Conservation (phyloP, 2,888 invertebrate genomes). For the Chironomus riparius region DNA sequence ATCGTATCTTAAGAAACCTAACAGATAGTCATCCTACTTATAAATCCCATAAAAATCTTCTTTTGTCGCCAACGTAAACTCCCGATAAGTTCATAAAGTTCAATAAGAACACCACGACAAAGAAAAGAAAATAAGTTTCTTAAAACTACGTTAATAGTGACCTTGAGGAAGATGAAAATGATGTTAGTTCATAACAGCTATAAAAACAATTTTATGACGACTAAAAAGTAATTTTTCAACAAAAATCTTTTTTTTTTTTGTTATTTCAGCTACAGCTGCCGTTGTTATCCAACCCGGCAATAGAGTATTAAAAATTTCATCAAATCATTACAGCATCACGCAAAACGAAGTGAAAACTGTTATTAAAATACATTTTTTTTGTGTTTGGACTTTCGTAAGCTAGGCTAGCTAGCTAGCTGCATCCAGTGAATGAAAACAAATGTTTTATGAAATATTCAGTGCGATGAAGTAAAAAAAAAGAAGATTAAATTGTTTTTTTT, state of each 20-base stretch:
- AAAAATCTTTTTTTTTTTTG: not conserved
- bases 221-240: not conserved
- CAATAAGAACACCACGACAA: too few species aligned
- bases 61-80: too few species aligned
- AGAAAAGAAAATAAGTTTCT: not conserved
- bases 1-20: too few species aligned
- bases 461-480: not conserved
- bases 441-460: too few species aligned
- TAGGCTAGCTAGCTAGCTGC: too few species aligned
- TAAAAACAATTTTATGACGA: not conserved
- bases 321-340: not conserved
- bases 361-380: not conserved
- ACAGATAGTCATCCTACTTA: too few species aligned
- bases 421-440: too few species aligned
- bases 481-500: not conserved
- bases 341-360: not conserved
- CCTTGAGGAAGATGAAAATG: not conserved
- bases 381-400: not conserved
- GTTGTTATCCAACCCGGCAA: not conserved
- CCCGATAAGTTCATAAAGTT: too few species aligned
- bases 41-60: too few species aligned
- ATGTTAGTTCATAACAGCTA: not conserved
- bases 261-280: too few species aligned
- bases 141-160: not conserved
- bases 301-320: not conserved